Conservation (phyloP, 2,888 invertebrate genomes). For the Drosophila sordidula region DNA sequence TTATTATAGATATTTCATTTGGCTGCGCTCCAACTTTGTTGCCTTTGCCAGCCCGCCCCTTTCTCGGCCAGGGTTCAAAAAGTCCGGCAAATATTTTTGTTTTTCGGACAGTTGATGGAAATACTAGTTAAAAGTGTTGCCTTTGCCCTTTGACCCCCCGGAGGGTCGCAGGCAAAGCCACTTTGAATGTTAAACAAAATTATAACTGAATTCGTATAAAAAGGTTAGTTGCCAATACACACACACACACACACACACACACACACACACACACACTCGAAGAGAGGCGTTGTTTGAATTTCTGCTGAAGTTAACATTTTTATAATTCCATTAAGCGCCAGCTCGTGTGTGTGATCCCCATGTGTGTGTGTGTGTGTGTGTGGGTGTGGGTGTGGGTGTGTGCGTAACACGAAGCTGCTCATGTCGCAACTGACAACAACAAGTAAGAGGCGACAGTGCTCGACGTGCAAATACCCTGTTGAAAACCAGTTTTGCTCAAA, state of each 20-base stretch:
- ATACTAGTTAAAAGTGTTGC: constrained; percentile 48
- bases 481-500: no score
- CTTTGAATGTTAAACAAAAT: constrained; percentile 80
- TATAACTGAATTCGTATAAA: constrained; percentile 72
- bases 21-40: constrained; percentile 8
- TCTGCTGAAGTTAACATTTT: constrained; percentile 81
- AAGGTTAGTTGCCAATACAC: constrained; percentile 71
- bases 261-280: constrained; percentile 13
- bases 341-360: constrained; percentile 42
- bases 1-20: constrained; percentile 15
- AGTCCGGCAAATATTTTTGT: constrained; percentile 57
- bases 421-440: constrained; percentile 63
- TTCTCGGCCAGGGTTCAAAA: constrained; percentile 10
- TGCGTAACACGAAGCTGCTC: constrained; percentile 68
- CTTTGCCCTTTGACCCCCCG: not conserved
- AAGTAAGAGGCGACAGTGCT: constrained; percentile 12
- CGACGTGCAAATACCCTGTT: not conserved
- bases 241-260: constrained; percentile 15
- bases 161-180: constrained; percentile 65
- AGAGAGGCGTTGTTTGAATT: constrained; percentile 74
- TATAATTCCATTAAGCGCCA: constrained; percentile 78
- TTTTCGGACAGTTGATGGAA: constrained; percentile 59
- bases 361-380: constrained; percentile 18
- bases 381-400: constrained; percentile 26
- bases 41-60: not conserved